Evolutionary conservation across 2,888 invertebrate species (phyloP).

Genomic region (Cerastis leucographa): DNA sequence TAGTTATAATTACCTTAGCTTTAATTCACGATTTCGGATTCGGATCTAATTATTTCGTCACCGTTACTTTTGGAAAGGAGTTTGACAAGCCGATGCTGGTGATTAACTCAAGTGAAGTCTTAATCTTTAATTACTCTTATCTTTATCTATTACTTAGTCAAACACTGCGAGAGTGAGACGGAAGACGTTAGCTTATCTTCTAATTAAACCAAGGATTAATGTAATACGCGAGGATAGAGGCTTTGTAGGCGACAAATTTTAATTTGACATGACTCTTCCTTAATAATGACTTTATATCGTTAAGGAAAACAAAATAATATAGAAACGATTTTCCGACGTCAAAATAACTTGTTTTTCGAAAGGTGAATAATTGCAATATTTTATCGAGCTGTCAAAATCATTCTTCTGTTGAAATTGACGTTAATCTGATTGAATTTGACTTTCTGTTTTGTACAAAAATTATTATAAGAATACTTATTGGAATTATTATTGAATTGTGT

Average conservation of each 20-base stretch:
- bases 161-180: constrained; percentile 34
- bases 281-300: neutral
- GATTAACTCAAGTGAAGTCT: constrained; percentile 4
- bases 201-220: constrained; percentile 67
- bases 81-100: neutral
- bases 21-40: too few relatives aligned
- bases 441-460: neutral
- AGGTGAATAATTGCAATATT: neutral
- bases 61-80: neutral
- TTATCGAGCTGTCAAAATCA: neutral
- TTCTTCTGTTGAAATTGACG: neutral
- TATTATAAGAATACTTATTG: neutral
- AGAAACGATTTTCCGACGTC: neutral
- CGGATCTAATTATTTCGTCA: too few relatives aligned
- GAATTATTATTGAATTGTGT: neutral
- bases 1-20: too few relatives aligned
- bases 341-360: neutral
- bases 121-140: constrained; percentile 34
- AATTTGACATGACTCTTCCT: constrained; percentile 1
- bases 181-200: constrained; percentile 60
- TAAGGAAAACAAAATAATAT: neutral
- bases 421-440: neutral
- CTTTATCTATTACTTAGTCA: constrained; percentile 29
- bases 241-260: constrained; percentile 15
- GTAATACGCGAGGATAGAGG: constrained; percentile 32